phyloP scores from a whole-genome alignment of 2,888 invertebrate species.

The Halictus ligatus region DNA sequence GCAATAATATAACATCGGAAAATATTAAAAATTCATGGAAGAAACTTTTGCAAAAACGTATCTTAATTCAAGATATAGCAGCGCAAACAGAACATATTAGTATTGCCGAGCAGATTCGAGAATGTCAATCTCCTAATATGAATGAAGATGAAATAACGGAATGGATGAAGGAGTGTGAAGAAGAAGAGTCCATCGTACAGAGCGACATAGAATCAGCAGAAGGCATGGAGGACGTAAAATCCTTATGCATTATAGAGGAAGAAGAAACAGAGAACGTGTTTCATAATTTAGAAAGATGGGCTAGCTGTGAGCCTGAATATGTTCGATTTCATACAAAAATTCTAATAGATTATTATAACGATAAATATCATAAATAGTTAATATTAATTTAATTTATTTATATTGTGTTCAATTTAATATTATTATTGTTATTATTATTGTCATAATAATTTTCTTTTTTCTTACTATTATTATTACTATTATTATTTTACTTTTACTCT shows the following conservation, averaged over 20 bases:
- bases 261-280: neutral
- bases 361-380: neutral
- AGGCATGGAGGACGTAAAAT: neutral
- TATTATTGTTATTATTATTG: neutral
- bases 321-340: neutral
- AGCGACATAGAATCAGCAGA: neutral
- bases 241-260: neutral
- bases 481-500: neutral
- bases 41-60: neutral
- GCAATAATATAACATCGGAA: constrained; percentile 5
- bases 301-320: neutral
- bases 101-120: constrained; percentile 2
- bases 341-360: neutral
- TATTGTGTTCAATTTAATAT: neutral
- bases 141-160: neutral
- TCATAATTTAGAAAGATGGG: neutral
- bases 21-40: neutral
- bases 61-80: neutral
- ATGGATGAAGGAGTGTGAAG: neutral
- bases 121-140: neutral
- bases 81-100: neutral
- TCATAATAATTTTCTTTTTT: neutral
- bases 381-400: neutral
- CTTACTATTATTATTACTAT: neutral
- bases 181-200: neutral